Conservation (phyloP, 23 tunicate genomes). For the Phallusia fumigata region DNA sequence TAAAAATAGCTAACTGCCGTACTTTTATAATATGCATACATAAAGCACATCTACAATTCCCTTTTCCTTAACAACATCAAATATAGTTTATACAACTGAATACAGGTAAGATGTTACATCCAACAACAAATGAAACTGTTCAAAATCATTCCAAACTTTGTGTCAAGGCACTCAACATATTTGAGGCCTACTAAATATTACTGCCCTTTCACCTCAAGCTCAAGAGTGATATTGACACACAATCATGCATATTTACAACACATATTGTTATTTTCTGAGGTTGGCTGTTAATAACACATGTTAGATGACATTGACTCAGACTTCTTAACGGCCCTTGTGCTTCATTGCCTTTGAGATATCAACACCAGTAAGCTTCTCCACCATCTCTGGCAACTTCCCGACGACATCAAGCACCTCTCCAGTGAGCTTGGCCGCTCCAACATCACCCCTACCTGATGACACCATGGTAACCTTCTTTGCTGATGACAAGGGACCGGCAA, state of each 20-base stretch:
- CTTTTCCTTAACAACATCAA: no score
- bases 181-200: not conserved
- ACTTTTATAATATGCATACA: no score
- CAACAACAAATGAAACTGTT: not conserved
- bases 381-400: conserved; percentile 67
- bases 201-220: not conserved
- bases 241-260: conserved; percentile 2
- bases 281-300: conserved; percentile 6
- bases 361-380: conserved; percentile 84
- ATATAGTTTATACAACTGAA: no score
- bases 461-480: conserved; percentile 86
- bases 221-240: no score
- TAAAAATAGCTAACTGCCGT: no score
- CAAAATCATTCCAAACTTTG: not conserved
- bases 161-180: not conserved
- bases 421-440: conserved; percentile 93
- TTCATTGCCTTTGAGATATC: conserved; percentile 72
- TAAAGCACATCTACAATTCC: no score
- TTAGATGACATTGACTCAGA: not conserved
- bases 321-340: conserved; percentile 17
- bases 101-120: no score
- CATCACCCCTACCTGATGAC: conserved; percentile 81
- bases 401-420: conserved; percentile 93
- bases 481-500: conserved; percentile 80
- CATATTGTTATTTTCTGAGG: not conserved